Conservation (phyloP, 2,113 vertebrate genomes). For the Aphyosemion australe region DNA sequence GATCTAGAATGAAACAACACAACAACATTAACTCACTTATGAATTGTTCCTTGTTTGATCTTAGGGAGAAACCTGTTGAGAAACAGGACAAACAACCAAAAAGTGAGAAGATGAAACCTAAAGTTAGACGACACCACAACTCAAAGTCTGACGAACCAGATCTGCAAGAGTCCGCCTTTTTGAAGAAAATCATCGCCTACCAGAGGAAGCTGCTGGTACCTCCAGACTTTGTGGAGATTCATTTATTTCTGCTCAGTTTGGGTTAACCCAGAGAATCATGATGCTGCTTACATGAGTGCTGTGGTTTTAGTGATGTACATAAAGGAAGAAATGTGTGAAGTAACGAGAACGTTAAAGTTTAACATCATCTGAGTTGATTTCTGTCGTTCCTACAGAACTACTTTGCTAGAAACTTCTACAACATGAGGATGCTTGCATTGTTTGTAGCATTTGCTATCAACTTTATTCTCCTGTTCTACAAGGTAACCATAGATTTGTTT, state of each 20-base stretch:
- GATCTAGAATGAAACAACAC: too few species aligned
- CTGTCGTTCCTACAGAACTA: slow-evolving; percentile 86
- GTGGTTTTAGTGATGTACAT: too few species aligned
- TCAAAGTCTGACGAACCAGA: slow-evolving; percentile 88
- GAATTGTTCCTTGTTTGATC: slow-evolving; percentile 17
- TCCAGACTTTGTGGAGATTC: not conserved
- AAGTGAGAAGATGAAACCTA: slow-evolving; percentile 84
- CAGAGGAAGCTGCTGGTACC: slow-evolving; percentile 93
- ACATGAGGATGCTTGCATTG: slow-evolving; percentile 97
- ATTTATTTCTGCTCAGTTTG: too few species aligned
- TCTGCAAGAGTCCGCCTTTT: slow-evolving; percentile 91
- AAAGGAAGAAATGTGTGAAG: too few species aligned
- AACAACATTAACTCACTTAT: not conserved
- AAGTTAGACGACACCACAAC: slow-evolving; percentile 79
- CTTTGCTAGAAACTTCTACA: slow-evolving; percentile 98
- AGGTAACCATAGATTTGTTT: slow-evolving; percentile 77
- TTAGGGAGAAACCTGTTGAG: slow-evolving; percentile 74
- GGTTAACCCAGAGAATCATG: too few species aligned
- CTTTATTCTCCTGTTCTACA: slow-evolving; percentile 97
- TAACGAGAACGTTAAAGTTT: not conserved
- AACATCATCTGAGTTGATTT: not conserved
- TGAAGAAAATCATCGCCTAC: slow-evolving; percentile 96
- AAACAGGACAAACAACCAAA: slow-evolving; percentile 85
- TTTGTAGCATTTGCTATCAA: slow-evolving; percentile 98
- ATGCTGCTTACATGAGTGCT: too few species aligned